Evolutionary conservation across 2,797 vertebrate species (phyloP), one percentile per base, ranked within the genome.

Genomic region (Lerista edwardsae): DNA sequence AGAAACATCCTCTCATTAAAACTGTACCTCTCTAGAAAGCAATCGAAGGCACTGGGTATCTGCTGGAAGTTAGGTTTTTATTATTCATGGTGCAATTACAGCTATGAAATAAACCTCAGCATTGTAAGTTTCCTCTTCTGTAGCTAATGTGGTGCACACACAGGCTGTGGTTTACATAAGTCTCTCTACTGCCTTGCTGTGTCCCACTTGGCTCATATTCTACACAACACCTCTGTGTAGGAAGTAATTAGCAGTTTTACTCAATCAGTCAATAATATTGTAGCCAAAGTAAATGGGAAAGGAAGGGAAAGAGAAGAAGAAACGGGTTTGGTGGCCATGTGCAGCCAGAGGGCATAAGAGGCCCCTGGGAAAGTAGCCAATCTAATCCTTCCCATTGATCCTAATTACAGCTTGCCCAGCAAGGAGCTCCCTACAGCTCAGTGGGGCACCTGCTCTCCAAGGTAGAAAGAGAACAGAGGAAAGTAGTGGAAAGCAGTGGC

Each of bases 241-340:
- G 85, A 83, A 84, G 69, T 65, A 84, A 91, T 92, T 86, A 89
- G 85, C 79, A 84, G 10, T 57, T 59, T 2, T 11, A 61, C 80
- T 83, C 36, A 82, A 83, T 87, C 47, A 19, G 81, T 89, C 1
- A 0, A 2, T 87, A 83, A 2, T 87, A 83, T 2, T 71, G 73
- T 47, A 88, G 86, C 7, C 0, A 25, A 84, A 34, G 82, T 55
- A 9, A 74, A 73, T 10, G 44, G 51, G 74, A 47, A 55, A 55
- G 71, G 21, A 67, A 41, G 79, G n/a, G 31, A 36, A 72, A 62
- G 3, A 67, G 36, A 31, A 68, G 4, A 72, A 27, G 47, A 25
- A 2, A 12, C 10, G 8, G 41, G 55, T 31, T 73, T 19, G 57
- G 78, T 64, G 82, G 69, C 75, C 41, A 2, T 14, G 62, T 51